Evolutionary conservation across 1,140 invertebrate genomes (phyloP), one percentile per base, ranked within the genome.

Genomic region (Zophobas morio): DNA sequence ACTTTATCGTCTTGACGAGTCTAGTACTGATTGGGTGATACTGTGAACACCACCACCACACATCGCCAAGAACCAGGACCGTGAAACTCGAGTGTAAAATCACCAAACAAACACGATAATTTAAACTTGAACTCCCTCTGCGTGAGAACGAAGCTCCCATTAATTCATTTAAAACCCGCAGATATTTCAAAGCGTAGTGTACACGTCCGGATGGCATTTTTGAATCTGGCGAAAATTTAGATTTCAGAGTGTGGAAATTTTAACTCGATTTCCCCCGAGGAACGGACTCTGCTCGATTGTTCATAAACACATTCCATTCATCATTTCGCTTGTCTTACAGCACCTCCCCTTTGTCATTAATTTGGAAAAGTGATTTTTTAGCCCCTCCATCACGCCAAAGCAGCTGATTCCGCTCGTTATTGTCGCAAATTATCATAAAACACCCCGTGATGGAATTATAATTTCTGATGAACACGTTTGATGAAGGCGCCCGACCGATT

Each of bases 261-360:
- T 66, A 42, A 66, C 8, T 66, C 60, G 60, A 66, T 66, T 66
- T 66, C 60, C 60, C 60, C 8, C 8, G 60, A 1, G 60, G 34
- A 39, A 37, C 36, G n/a, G 3, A 46, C 3, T 46, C 3, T 60
- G 6, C 56, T 6, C 34, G 36, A 46, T 46, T 46, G n/a, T 66
- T 46, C 42, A 39, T 66, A 6, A 20, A n/a, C 8, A 8, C 39
- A 36, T 66, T 42, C 3, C 60, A 66, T 66, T 66, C 60, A 66
- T 66, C 60, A 66, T 66, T 66, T 42, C n/a, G 33, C 39, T 32
- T 40, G 56, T 60, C 56, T 60, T 60, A n/a, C 56, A 36, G 35
- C 56, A 20, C 60, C 60, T 66, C 60, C 60, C 39, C 6, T 42
- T 42, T 42, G n/a, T 66, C 60, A 66, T 66, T 66, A 66, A 66